phyloP scores from a whole-genome alignment of 1,140 invertebrate species.

The Hyles vespertilio region DNA sequence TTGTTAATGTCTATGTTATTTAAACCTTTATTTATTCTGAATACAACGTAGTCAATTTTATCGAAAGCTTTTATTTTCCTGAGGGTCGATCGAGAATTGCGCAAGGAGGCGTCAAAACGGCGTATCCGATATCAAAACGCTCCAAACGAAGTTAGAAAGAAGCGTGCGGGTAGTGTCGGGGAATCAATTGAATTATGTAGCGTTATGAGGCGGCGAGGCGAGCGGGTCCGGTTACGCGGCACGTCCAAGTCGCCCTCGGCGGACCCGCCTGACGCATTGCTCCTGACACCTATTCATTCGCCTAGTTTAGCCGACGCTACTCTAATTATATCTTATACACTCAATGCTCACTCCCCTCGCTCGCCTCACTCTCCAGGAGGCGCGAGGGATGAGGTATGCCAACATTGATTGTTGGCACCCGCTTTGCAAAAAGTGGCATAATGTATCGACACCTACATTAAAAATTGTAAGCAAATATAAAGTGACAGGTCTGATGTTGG shows the following conservation, averaged over 20 bases:
- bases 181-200: constrained; percentile 74
- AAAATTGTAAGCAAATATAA: constrained; percentile 66
- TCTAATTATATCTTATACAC: constrained; percentile 26
- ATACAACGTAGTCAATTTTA: constrained; percentile 38
- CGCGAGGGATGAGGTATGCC: constrained; percentile 20
- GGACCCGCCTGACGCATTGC: constrained; percentile 57
- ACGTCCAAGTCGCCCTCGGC: constrained; percentile 51
- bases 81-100: constrained; percentile 41
- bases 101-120: constrained; percentile 58
- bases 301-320: constrained; percentile 42
- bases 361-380: constrained; percentile 1
- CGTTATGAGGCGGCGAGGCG: constrained; percentile 70
- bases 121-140: constrained; percentile 73
- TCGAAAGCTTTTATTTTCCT: constrained; percentile 25
- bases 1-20: constrained; percentile 22
- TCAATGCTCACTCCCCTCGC: constrained; percentile 11
- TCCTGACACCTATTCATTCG: constrained; percentile 65
- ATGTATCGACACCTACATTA: constrained; percentile 45
- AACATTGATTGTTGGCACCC: constrained; percentile 13
- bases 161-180: constrained; percentile 69
- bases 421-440: constrained; percentile 33
- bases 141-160: constrained; percentile 67
- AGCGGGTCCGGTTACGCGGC: constrained; percentile 61
- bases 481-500: constrained; percentile 60
- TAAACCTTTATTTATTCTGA: constrained; percentile 43